A percentile compares a stretch with the other conserved stretches of the same genome.
These are phyloP conservation scores for Siderastrea radians DNA, from an alignment of 92 coral and sea anemone species.

Conservation along the genomic window DNA sequence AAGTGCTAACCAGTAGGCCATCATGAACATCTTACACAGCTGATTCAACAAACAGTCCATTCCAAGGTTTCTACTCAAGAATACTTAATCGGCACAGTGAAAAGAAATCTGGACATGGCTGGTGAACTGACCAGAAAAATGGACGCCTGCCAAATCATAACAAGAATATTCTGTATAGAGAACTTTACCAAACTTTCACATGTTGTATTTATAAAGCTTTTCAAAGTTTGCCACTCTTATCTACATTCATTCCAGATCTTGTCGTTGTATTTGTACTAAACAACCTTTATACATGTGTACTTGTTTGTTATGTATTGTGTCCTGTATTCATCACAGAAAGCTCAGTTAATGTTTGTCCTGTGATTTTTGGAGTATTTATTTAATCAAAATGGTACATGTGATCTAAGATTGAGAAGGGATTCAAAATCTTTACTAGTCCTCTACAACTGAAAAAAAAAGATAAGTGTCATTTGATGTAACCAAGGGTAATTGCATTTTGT, in stretches of 20 bases:
- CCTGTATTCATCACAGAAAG: too few relatives aligned
- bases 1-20: slow-evolving; percentile 89
- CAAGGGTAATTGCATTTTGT: too few relatives aligned
- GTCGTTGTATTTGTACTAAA: too few relatives aligned
- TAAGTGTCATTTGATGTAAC: too few relatives aligned
- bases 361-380: too few relatives aligned
- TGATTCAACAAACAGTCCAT: neutral
- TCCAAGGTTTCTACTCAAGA: neutral
- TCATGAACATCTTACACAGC: neutral
- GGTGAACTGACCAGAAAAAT: neutral
- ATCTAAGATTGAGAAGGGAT: too few relatives aligned
- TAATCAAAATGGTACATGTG: too few relatives aligned
- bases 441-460: too few relatives aligned
- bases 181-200: neutral
- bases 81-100: neutral
- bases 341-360: too few relatives aligned
- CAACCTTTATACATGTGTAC: too few relatives aligned
- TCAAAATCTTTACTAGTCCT: too few relatives aligned
- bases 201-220: neutral
- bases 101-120: neutral
- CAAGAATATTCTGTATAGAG: neutral
- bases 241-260: neutral
- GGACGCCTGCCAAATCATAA: neutral
- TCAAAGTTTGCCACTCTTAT: neutral
- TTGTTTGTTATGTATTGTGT: too few relatives aligned